phyloP scores from a whole-genome alignment of 2,888 invertebrate genomes.

The Caenorhabditis doughertyi region DNA sequence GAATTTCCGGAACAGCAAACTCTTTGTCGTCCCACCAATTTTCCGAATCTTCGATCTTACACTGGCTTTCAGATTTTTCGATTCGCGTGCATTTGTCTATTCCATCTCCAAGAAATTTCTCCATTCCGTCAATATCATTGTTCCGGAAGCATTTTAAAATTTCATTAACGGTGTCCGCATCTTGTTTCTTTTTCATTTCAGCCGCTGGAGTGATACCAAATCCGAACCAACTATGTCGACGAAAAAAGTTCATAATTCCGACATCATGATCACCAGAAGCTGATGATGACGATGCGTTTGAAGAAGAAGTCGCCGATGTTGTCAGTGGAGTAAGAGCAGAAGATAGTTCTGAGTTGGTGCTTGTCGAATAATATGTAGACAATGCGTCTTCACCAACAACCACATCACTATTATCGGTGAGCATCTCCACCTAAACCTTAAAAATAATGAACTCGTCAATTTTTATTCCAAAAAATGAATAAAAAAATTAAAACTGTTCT shows the following conservation, averaged over 20 bases:
- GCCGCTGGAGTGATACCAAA: slow-evolving; percentile 13
- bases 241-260: slow-evolving; percentile 11
- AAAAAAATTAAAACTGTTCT: slow-evolving; percentile 1
- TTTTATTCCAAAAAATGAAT: background rate
- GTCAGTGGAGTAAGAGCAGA: background rate
- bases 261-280: background rate
- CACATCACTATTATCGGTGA: slow-evolving; percentile 19
- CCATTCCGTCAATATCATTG: slow-evolving; percentile 28
- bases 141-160: slow-evolving; percentile 39
- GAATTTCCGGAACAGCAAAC: background rate
- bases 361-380: slow-evolving; percentile 27
- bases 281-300: background rate
- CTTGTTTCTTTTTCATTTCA: slow-evolving; percentile 5
- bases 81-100: background rate
- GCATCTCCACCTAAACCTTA: background rate
- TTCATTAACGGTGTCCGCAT: slow-evolving; percentile 7
- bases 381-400: slow-evolving; percentile 37
- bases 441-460: background rate
- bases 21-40: slow-evolving; percentile 40
- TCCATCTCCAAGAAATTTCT: slow-evolving; percentile 18
- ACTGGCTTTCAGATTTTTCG: background rate
- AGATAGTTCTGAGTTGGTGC: slow-evolving; percentile 14
- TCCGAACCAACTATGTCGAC: slow-evolving; percentile 23
- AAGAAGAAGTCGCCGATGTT: background rate
- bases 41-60: background rate